phyloP scores from a whole-genome alignment of 2,888 invertebrate genomes.

The Phyllotreta striolata region DNA sequence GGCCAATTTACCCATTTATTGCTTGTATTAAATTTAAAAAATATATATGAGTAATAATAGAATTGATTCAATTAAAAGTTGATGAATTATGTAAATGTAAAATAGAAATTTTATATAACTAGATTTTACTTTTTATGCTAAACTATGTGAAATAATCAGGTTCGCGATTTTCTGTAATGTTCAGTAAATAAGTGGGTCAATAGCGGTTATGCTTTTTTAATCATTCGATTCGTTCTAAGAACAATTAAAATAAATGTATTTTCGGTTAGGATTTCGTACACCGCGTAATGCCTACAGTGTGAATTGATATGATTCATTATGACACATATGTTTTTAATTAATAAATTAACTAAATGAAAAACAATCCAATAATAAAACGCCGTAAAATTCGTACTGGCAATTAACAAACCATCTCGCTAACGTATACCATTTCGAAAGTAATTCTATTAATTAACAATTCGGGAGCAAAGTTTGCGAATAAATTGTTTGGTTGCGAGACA shows the following conservation, averaged over 20 bases:
- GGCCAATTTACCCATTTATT: slow-evolving; percentile 22
- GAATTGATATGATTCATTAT: no score
- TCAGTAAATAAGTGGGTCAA: slow-evolving; percentile 5
- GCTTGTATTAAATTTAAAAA: slow-evolving; percentile 29
- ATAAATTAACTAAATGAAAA: no score
- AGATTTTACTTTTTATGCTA: slow-evolving; percentile 5
- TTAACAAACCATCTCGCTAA: no score
- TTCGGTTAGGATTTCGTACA: no score
- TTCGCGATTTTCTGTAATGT: slow-evolving; percentile 2
- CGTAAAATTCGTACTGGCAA: no score
- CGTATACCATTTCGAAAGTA: no score
- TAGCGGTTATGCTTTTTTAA: background rate
- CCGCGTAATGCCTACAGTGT: no score
- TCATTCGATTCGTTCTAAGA: background rate
- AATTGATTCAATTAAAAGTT: slow-evolving; percentile 3
- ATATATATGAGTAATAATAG: slow-evolving; percentile 14
- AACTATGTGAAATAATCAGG: slow-evolving; percentile 1
- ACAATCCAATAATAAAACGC: no score
- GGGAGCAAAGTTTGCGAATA: no score
- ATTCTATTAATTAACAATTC: no score
- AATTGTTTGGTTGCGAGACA: no score
- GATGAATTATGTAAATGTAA: background rate
- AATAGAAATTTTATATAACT: slow-evolving; percentile 5
- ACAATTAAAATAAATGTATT: background rate
- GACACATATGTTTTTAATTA: no score